A percentile compares a stretch with the other conserved stretches of the same genome.
phyloP scores from a whole-genome alignment of 1,140 invertebrate species.

The Drosophila neocordata region DNA sequence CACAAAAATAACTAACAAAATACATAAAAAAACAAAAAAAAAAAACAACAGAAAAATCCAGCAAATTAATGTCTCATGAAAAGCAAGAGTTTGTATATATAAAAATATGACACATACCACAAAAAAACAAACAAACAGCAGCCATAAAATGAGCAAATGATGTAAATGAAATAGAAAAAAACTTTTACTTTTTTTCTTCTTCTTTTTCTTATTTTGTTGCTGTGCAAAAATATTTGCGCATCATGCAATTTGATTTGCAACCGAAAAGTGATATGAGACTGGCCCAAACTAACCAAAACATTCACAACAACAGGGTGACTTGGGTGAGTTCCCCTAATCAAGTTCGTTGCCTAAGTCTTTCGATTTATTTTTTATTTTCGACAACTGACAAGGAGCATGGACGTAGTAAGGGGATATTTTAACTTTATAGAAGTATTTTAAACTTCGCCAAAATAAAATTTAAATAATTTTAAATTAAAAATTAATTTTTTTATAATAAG shows the following conservation, averaged over 20 bases:
- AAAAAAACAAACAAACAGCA: conserved; percentile 23
- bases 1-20: too few relatives aligned
- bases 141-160: conserved; percentile 33
- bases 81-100: conserved; percentile 64
- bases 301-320: conserved; percentile 8
- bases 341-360: conserved; percentile 74
- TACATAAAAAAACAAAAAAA: conserved; percentile 34
- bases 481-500: too few relatives aligned
- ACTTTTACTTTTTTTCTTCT: conserved; percentile 71
- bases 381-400: neutral
- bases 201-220: conserved; percentile 11
- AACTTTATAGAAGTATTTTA: neutral
- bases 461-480: too few relatives aligned
- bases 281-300: neutral
- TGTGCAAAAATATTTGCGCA: conserved; percentile 66
- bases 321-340: conserved; percentile 57
- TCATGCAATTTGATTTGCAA: conserved; percentile 78
- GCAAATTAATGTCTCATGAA: conserved; percentile 65
- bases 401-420: neutral
- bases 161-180: conserved; percentile 69
- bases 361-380: conserved; percentile 50
- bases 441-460: too few relatives aligned
- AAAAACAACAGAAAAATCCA: conserved; percentile 26
- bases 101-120: conserved; percentile 66
- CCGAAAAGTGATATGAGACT: conserved; percentile 45